Evolutionary conservation across 37 sponge, comb jelly and placozoan species (phyloP), one percentile per base, ranked within the genome.

Genomic region (Theonella swinhoei): DNA sequence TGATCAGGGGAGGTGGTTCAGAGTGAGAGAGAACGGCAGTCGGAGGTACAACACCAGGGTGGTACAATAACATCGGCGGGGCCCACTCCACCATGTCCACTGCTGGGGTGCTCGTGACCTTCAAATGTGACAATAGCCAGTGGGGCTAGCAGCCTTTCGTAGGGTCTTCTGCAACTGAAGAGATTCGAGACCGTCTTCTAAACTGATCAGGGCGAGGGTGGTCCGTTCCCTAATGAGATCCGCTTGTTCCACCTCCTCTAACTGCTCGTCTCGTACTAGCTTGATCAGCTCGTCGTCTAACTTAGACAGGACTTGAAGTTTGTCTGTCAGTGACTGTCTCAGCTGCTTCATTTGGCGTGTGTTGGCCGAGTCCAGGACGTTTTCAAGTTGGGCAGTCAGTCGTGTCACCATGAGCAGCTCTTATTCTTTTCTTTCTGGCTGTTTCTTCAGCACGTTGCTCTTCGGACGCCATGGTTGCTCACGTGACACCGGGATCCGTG

Each of bases 401-500:
- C 67, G 80, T 65, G 2, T 40, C 80, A 2, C 31, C 20, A 67
- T 79, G 80, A 29, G 40, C 80, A 1, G 80, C 80, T 64, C 80
- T 64, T 14, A 66, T 64, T 42, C 80, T 64, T 29, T 63, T 62
- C 54, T 70, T 70, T 37, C 26, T 68, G 0, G 81, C 59, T 4
- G 64, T 34, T n/a, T 2, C 54, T 41, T 80, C 80, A 22, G 63
- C 73, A 7, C 42, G 35, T 24, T 24, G 11, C 14, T 47, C 54
- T 47, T 47, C 54, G 14, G 11, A 7, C 14, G 54, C 11, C 54
- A 47, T 47, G 54, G 14, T 7, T 47, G 14, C 7, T 25, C 25
- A 7, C 26, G 8, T 24, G 25, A 24, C 8, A 7, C 7, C 26
- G 14, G 67, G 26, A 47, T 47, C 54, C 54, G 54, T 47, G 14